These are phyloP conservation scores for Hypsibius dujardini DNA, from an alignment of 1,140 invertebrate species.

Conservation along the genomic window DNA sequence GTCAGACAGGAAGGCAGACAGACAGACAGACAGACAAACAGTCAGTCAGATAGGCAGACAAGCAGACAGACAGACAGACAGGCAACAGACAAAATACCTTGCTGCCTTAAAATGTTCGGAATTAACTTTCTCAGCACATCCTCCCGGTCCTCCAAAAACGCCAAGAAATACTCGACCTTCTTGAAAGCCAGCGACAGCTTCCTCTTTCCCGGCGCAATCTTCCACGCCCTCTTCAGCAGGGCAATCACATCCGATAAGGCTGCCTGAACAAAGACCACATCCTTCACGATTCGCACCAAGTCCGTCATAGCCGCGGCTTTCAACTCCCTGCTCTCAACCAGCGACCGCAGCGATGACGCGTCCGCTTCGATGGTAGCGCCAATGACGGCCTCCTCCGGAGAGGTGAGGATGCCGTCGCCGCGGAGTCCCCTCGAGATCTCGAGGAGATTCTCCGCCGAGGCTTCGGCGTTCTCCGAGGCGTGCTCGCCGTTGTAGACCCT, in stretches of 20 bases:
- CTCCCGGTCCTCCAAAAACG: not conserved
- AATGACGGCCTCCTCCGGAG: not conserved
- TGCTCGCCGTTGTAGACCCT: slow-evolving; percentile 4
- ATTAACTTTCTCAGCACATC: not conserved
- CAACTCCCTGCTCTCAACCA: not conserved
- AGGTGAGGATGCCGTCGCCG: not conserved
- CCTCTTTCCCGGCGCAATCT: not conserved
- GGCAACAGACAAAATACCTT: too few relatives aligned
- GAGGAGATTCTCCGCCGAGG: not conserved
- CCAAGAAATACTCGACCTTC: slow-evolving; percentile 15
- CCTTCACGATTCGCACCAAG: not conserved
- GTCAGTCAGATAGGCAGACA: too few relatives aligned
- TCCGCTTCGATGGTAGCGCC: not conserved
- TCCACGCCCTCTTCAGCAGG: not conserved
- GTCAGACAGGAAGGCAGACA: too few relatives aligned
- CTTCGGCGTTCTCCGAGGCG: not conserved
- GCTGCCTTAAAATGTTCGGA: too few relatives aligned
- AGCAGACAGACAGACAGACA: too few relatives aligned
- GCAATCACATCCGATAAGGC: not conserved
- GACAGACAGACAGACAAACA: too few relatives aligned
- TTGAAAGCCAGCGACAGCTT: not conserved
- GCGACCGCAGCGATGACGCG: not conserved
- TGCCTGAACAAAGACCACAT: not conserved
- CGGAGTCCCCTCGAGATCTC: not conserved
- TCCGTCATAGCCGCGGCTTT: not conserved